Percentiles rank a stretch among this genome's conserved stretches.
phyloP scores from a whole-genome alignment of 2,888 invertebrate species.

The Drosophila paramelanica region DNA sequence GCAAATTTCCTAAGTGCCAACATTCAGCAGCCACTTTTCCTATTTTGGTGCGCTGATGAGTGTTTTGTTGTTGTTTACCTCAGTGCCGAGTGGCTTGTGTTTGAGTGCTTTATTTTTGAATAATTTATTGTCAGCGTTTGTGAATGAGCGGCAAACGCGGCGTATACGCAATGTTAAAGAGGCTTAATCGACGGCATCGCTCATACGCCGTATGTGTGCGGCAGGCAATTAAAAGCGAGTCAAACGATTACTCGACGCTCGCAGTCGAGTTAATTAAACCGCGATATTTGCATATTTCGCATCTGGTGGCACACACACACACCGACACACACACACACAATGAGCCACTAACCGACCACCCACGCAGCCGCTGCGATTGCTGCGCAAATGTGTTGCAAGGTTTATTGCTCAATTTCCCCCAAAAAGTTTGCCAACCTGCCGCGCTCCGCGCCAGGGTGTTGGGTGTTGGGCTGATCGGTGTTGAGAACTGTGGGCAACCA shows the following conservation, averaged over 20 bases:
- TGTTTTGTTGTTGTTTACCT: slow-evolving; percentile 75
- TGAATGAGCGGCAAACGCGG: slow-evolving; percentile 14
- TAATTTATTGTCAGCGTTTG: slow-evolving; percentile 56
- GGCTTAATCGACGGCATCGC: slow-evolving; percentile 34
- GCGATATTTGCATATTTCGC: slow-evolving; percentile 77
- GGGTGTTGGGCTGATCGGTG: neutral
- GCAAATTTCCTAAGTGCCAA: slow-evolving; percentile 65
- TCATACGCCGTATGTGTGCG: slow-evolving; percentile 62
- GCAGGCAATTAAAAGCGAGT: slow-evolving; percentile 65
- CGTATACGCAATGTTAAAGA: slow-evolving; percentile 53
- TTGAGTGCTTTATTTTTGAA: slow-evolving; percentile 69
- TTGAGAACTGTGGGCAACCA: slow-evolving; percentile 37
- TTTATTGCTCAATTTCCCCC: slow-evolving; percentile 74
- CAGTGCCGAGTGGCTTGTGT: slow-evolving; percentile 33
- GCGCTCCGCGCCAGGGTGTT: neutral
- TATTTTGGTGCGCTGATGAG: slow-evolving; percentile 38
- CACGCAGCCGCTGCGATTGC: slow-evolving; percentile 5
- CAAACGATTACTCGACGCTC: slow-evolving; percentile 53
- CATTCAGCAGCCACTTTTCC: slow-evolving; percentile 46
- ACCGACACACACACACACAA: neutral
- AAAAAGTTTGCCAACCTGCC: slow-evolving; percentile 66
- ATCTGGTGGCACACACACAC: slow-evolving; percentile 33
- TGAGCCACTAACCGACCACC: neutral
- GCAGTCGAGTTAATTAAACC: slow-evolving; percentile 74
- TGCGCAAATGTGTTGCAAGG: slow-evolving; percentile 59